A percentile compares a stretch with the other conserved stretches of the same genome.
Conservation (phyloP, 2,888 invertebrate species). For the Drosophila leonis region DNA sequence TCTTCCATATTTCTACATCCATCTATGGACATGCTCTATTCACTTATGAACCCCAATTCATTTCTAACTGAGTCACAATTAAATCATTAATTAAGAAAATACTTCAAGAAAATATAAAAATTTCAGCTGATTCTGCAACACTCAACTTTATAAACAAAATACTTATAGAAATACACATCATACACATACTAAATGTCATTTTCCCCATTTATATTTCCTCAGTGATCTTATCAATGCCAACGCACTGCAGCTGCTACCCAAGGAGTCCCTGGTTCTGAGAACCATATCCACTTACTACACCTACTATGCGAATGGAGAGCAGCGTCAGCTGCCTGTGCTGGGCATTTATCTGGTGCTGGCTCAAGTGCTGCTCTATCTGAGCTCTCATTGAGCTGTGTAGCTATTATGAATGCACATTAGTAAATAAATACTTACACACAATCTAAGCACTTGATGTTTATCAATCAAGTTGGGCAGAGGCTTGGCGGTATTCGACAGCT, state of each 20-base stretch:
- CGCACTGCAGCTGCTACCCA: constrained; percentile 72
- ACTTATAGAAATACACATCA: background rate
- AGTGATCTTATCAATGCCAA: constrained; percentile 68
- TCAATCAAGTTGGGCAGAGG: constrained; percentile 10
- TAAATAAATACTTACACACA: constrained; percentile 40
- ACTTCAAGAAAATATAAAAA: background rate
- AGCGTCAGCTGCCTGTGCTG: constrained; percentile 37
- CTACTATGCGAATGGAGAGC: constrained; percentile 68
- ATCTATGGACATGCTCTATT: background rate
- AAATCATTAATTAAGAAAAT: background rate
- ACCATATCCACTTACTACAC: constrained; percentile 67
- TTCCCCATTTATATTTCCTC: background rate
- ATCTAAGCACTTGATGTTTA: constrained; percentile 45
- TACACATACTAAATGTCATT: background rate
- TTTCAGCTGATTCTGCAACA: background rate
- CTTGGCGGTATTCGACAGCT: background rate
- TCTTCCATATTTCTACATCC: background rate
- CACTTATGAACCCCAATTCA: background rate
- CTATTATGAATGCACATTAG: constrained; percentile 15
- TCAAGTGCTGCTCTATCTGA: constrained; percentile 70
- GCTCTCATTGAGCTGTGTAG: constrained; percentile 30
- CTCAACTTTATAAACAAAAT: background rate
- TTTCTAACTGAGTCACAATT: background rate
- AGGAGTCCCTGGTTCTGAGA: constrained; percentile 81
- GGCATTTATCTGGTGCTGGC: constrained; percentile 49